These are phyloP conservation scores for Amblyopsis hoosieri DNA, from an alignment of 2,797 vertebrate genomes.

Conservation along the genomic window DNA sequence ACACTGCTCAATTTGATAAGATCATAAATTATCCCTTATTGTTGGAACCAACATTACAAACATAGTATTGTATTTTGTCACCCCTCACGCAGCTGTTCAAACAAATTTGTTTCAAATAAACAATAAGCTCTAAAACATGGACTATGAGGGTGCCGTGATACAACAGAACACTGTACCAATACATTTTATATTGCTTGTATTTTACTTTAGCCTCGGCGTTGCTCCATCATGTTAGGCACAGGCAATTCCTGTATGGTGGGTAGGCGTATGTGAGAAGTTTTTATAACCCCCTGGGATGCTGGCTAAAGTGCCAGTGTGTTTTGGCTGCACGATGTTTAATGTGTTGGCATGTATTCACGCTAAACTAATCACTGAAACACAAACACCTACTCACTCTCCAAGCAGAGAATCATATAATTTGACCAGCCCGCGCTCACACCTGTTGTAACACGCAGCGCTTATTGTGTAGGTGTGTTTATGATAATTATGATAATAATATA, in stretches of 20 bases:
- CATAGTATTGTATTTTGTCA: too few relatives aligned
- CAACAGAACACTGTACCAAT: too few relatives aligned
- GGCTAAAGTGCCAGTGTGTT: slow-evolving; percentile 56
- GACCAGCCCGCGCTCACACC: slow-evolving; percentile 66
- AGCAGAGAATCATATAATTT: slow-evolving; percentile 49
- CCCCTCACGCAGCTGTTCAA: too few relatives aligned
- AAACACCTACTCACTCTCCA: slow-evolving; percentile 64
- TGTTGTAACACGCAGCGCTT: slow-evolving; percentile 54
- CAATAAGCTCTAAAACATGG: too few relatives aligned
- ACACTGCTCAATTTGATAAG: too few relatives aligned
- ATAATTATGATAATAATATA: not conserved
- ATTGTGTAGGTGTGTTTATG: slow-evolving; percentile 11
- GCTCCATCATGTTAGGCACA: slow-evolving; percentile 27
- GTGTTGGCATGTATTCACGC: slow-evolving; percentile 67
- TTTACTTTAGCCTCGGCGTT: slow-evolving; percentile 14
- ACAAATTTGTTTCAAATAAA: too few relatives aligned
- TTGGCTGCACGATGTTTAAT: slow-evolving; percentile 55
- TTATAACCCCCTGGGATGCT: slow-evolving; percentile 57
- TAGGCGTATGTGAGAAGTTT: slow-evolving; percentile 67
- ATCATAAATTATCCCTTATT: too few relatives aligned
- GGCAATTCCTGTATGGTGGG: slow-evolving; percentile 54
- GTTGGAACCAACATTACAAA: too few relatives aligned
- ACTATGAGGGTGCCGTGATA: too few relatives aligned
- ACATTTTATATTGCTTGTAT: not conserved
- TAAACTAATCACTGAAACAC: slow-evolving; percentile 68